Percentiles rank a stretch among this genome's conserved stretches.
Evolutionary conservation across 2,888 invertebrate genomes (phyloP).

Genomic region (Callimorpha dominula): DNA sequence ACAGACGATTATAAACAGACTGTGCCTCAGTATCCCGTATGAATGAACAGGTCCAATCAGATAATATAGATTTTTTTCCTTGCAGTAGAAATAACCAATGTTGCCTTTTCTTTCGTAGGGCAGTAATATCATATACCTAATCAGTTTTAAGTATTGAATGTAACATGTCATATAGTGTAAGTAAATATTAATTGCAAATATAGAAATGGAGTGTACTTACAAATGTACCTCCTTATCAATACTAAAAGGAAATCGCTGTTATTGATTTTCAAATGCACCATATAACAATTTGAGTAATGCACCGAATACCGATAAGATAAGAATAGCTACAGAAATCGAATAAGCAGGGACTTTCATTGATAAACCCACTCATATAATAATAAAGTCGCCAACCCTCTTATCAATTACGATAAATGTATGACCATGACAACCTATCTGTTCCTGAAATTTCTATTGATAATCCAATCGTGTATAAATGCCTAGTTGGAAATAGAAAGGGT

Average conservation of each 20-base stretch:
- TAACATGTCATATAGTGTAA: too few relatives aligned
- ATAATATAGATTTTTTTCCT: too few relatives aligned
- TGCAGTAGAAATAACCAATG: too few relatives aligned
- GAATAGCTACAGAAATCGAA: slow-evolving; percentile 31
- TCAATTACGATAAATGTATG: slow-evolving; percentile 31
- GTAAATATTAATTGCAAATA: too few relatives aligned
- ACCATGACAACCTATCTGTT: slow-evolving; percentile 20
- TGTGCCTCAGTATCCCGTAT: too few relatives aligned
- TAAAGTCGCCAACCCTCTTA: slow-evolving; percentile 32
- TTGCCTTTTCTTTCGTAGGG: too few relatives aligned
- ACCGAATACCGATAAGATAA: slow-evolving; percentile 40
- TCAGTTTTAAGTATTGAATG: too few relatives aligned
- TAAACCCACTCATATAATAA: slow-evolving; percentile 37
- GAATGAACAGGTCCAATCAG: too few relatives aligned
- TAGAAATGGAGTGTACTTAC: background rate
- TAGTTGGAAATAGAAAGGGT: too few relatives aligned
- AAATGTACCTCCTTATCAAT: background rate
- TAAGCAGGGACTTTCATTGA: slow-evolving; percentile 42
- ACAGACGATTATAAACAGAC: too few relatives aligned
- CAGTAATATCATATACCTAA: too few relatives aligned
- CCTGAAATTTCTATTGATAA: slow-evolving; percentile 15
- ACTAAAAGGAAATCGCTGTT: background rate
- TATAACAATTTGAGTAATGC: slow-evolving; percentile 30
- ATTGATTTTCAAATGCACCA: slow-evolving; percentile 3
- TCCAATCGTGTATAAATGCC: background rate